A percentile compares a stretch with the other conserved stretches of the same genome.
These are phyloP conservation scores for Macrochelys suwanniensis DNA, from an alignment of 2,797 vertebrate species.

Conservation along the genomic window DNA sequence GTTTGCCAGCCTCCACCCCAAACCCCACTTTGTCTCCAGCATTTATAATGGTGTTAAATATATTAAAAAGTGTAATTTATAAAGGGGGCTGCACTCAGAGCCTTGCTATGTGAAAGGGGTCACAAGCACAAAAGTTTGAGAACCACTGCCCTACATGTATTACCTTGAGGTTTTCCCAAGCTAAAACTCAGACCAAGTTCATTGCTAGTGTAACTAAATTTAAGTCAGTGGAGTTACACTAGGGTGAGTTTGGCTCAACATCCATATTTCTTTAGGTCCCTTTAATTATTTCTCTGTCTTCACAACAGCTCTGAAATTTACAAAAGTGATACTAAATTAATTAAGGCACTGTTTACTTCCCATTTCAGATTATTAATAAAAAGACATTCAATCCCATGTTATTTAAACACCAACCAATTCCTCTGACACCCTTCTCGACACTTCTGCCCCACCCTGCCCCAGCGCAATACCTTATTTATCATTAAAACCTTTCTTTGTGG, in stretches of 20 bases:
- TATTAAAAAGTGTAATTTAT: too few species aligned
- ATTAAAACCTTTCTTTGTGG: constrained; percentile 34
- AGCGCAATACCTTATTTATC: neutral
- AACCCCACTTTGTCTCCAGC: too few species aligned
- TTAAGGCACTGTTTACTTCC: constrained; percentile 41
- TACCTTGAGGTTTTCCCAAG: neutral
- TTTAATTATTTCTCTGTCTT: constrained; percentile 15
- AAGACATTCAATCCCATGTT: neutral
- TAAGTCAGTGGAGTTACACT: neutral
- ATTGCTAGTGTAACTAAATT: neutral
- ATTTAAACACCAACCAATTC: constrained; percentile 33
- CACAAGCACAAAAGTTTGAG: too few species aligned
- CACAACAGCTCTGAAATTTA: constrained; percentile 9
- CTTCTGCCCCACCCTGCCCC: constrained; percentile 26
- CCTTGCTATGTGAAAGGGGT: too few species aligned
- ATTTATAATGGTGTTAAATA: too few species aligned
- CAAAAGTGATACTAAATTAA: constrained; percentile 34
- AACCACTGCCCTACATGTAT: neutral
- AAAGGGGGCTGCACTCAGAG: too few species aligned
- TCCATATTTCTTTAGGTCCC: neutral
- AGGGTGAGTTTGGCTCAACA: constrained; percentile 6
- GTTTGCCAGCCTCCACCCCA: too few species aligned
- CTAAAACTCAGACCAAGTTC: neutral
- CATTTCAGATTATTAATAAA: constrained; percentile 24
- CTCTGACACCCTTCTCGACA: constrained; percentile 14